Base-by-base conservation (phyloP, 1,140 invertebrate species). In the Wasmannia auropunctata region DNA sequence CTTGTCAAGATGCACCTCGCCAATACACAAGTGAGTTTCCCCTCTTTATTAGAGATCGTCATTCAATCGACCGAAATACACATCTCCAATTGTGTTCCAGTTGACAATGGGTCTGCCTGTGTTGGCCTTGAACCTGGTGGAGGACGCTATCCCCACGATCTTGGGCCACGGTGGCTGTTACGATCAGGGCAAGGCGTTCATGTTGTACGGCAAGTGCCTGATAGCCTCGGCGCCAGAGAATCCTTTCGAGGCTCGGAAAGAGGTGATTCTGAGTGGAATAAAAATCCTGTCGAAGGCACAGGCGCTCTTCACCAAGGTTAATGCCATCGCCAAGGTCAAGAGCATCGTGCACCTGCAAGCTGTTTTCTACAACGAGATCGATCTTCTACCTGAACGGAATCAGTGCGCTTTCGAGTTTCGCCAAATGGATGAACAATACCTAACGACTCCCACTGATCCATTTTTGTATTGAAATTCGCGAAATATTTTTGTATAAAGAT, bases 161-260 rank as follows among this genome's bases (percentile, higher is more conserved):
- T 96, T 98, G 88, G 96, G 97, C 19, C 97, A 98, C 90, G 98
- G 98, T 1, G 97, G 97, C n/a, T 95, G 96, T n/a, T 98, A 97
- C 89, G 98, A 98, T 92, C 96, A 97, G 86, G 97, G 96, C 2
- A 96, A 97, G 94, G 97, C 95, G 4, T 93, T 96, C 80, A 91
- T 97, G 67, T 90, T 97, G 5, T 96, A 97, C 85, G 96, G 96
- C 0, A 97, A 97, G 91, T 97, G 97, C 88, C 94, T 97, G 77
- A 96, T 97, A 19, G 97, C 97, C 11, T 96, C 95, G 94, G 91
- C 96, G 91, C 56, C 95, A 85, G 56, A 93, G n/a, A 77, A 86
- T 10, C 65, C 92, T 1, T 93, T 95, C 37, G 95, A 96, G n/a
- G 86, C 93, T 4, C 95, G 96, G 60, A 93, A 94, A 7, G 93